phyloP scores from a whole-genome alignment of 2,113 vertebrate genomes.

The Pogonocichla stellata region DNA sequence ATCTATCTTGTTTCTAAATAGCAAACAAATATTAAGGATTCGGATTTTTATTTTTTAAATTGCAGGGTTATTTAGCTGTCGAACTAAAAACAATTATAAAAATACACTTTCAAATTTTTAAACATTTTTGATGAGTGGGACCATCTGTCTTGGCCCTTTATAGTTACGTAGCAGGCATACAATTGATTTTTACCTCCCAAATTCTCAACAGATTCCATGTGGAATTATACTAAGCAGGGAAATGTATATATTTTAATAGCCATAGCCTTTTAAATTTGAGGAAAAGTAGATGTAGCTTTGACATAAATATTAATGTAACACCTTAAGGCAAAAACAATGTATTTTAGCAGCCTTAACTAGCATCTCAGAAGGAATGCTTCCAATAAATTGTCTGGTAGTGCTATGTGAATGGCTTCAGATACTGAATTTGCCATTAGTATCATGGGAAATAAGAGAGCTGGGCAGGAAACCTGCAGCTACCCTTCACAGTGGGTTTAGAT shows the following conservation, averaged over 20 bases:
- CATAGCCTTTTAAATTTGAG: background rate
- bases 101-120: background rate
- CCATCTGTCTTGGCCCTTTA: background rate
- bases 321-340: background rate
- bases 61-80: background rate
- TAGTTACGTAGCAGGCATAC: background rate
- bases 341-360: background rate
- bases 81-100: background rate
- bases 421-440: background rate
- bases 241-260: background rate
- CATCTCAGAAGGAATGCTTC: background rate
- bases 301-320: conserved; percentile 29
- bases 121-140: background rate
- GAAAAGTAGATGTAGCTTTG: background rate
- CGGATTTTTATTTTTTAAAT: background rate
- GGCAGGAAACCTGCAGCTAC: background rate
- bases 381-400: background rate
- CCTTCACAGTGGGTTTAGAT: background rate
- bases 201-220: background rate
- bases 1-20: background rate
- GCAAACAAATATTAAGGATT: background rate
- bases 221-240: background rate
- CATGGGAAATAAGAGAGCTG: background rate
- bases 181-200: background rate
- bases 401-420: background rate